Evolutionary conservation across 2,888 invertebrate species (phyloP), one percentile per base, ranked within the genome.

Genomic region (Lepidonotus clava): DNA sequence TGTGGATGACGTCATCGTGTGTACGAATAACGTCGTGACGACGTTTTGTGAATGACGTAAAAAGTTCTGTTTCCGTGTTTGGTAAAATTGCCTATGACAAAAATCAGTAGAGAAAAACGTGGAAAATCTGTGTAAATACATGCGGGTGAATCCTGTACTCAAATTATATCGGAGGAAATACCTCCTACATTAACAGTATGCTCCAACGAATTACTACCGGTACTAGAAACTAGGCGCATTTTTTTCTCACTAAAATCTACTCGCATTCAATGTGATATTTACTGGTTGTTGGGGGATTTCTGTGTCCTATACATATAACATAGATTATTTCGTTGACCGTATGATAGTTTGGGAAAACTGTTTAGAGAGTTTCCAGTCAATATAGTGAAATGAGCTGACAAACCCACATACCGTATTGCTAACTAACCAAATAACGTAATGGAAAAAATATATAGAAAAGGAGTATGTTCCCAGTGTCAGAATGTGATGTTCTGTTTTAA

Each of bases 401-500:
- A 11, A 46, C 46, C 18, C 46, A 46, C 46, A 6, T 18, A 46
- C 8, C 18, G 46, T 46, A 46, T 46, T 18, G 18, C 46, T 18
- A 46, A 46, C 46, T 46, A 46, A 46, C 46, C 46, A 6, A 46
- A 46, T 11, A 6, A 46, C 46, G 18, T 46, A 6, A n/a, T n/a
- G n/a, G n/a, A n/a, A n/a, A n/a, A n/a, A n/a, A 11, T 46, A 46
- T 61, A n/a, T 24, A 28, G 61, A 24, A 61, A 28, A 61, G 24
- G 46, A 46, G 46, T 28, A 61, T 28, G 61, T 61, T 61, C 28
- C 61, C 61, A 61, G 61, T 61, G 61, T 61, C 61, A 61, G 28
- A n/a, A 32, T 32, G 28, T 61, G 24, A 61, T 61, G 56, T 5
- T 5, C 5, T 32, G 28, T 61, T 61, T 61, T 61, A 14, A 56